A percentile compares a stretch with the other conserved stretches of the same genome.
Evolutionary conservation across 2,113 vertebrate species (phyloP).

Genomic region (Zapornia atra): DNA sequence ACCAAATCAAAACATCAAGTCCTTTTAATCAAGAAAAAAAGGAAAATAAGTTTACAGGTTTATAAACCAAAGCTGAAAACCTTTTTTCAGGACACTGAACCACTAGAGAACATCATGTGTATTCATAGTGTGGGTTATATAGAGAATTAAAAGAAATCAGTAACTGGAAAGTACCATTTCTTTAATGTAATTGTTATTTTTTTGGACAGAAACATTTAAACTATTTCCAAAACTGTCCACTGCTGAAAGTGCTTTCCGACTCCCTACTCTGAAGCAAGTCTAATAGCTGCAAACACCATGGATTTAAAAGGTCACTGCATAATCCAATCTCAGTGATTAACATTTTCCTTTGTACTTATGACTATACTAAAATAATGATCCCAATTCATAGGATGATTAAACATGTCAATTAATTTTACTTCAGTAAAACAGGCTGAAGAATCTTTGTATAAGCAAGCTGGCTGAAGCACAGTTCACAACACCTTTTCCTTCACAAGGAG

Average conservation of each 20-base stretch:
- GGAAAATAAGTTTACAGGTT: not conserved
- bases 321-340: slow-evolving; percentile 29
- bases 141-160: not conserved
- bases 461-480: not conserved
- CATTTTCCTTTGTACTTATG: slow-evolving; percentile 9
- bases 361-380: slow-evolving; percentile 24
- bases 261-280: not conserved
- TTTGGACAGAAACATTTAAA: not conserved
- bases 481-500: not conserved
- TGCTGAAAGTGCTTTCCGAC: not conserved
- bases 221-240: not conserved
- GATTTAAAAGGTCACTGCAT: slow-evolving; percentile 44
- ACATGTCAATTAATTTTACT: not conserved
- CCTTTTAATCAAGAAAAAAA: not conserved
- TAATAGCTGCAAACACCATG: not conserved
- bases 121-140: not conserved
- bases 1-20: not conserved
- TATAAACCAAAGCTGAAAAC: not conserved
- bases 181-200: not conserved
- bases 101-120: not conserved
- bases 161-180: not conserved
- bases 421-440: not conserved
- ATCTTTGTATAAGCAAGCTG: not conserved
- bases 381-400: slow-evolving; percentile 20
- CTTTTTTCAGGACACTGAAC: not conserved